phyloP scores from a whole-genome alignment of 2,113 vertebrate genomes.

The Ondatra zibethicus region DNA sequence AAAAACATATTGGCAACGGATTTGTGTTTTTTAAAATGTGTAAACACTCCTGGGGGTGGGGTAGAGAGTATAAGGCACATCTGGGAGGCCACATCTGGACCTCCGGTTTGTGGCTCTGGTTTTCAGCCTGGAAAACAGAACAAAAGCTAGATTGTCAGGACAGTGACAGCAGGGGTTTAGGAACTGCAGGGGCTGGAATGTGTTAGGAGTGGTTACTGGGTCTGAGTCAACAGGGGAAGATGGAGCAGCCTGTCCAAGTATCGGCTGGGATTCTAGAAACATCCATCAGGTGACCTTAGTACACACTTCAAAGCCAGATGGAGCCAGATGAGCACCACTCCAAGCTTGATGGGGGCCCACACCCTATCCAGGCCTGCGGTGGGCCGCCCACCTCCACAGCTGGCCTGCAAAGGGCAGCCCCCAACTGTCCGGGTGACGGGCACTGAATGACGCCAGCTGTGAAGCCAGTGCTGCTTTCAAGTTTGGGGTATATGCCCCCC shows the following conservation, averaged over 20 bases:
- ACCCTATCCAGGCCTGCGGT: constrained; percentile 66
- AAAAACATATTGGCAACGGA: constrained; percentile 17
- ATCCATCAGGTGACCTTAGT: constrained; percentile 49
- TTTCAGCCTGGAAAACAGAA: constrained; percentile 62
- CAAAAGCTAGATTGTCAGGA: constrained; percentile 55
- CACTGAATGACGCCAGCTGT: constrained; percentile 75
- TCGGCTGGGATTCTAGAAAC: background rate
- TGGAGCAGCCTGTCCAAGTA: background rate
- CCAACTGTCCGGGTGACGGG: constrained; percentile 65
- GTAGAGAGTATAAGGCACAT: background rate
- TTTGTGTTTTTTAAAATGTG: background rate
- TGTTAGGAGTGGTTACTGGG: constrained; percentile 24
- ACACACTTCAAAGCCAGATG: constrained; percentile 57
- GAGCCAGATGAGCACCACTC: background rate
- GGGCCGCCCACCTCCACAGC: constrained; percentile 66
- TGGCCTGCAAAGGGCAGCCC: constrained; percentile 73
- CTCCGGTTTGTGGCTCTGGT: constrained; percentile 19
- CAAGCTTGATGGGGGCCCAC: background rate
- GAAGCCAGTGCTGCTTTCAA: constrained; percentile 72
- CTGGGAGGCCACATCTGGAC: constrained; percentile 55
- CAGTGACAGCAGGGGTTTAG: constrained; percentile 58
- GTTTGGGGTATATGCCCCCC: constrained; percentile 69
- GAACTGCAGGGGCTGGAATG: constrained; percentile 54
- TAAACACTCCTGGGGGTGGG: constrained; percentile 1
- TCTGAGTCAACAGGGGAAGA: background rate